phyloP scores from a whole-genome alignment of 2,113 vertebrate species.

The Corvus cornix region DNA sequence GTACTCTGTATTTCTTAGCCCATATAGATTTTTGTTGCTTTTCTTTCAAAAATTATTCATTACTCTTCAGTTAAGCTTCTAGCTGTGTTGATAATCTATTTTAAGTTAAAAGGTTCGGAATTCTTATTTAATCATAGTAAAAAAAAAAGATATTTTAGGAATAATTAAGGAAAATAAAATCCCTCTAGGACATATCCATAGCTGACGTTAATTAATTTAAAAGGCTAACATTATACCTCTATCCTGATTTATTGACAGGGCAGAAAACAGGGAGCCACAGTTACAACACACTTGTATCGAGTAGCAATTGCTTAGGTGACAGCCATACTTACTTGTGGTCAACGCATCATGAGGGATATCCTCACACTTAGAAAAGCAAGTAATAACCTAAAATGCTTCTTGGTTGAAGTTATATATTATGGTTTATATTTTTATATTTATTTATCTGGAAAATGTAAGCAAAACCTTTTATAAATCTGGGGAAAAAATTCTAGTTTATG shows the following conservation, averaged over 20 bases:
- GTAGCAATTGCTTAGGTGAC: background rate
- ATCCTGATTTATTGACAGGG: background rate
- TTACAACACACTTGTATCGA: rapidly evolving
- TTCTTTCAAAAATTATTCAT: background rate
- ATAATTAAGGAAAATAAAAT: background rate
- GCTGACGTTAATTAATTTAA: background rate
- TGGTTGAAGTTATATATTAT: background rate
- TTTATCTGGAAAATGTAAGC: background rate
- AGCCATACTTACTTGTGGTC: background rate
- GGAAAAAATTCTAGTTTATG: background rate
- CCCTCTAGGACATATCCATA: background rate
- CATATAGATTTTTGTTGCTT: background rate
- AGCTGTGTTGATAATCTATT: background rate
- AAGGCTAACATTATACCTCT: background rate
- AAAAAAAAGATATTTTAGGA: background rate
- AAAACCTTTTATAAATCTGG: background rate
- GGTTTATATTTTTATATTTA: background rate
- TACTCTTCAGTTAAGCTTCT: background rate
- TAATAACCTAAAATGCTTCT: background rate
- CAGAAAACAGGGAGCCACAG: background rate
- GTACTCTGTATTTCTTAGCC: background rate
- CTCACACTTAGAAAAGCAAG: background rate
- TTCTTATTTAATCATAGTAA: background rate
- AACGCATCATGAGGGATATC: background rate
- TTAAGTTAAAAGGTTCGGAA: background rate